A percentile compares a stretch with the other conserved stretches of the same genome.
Conservation (phyloP, 2,888 invertebrate species). For the Mactromeris polynyma region DNA sequence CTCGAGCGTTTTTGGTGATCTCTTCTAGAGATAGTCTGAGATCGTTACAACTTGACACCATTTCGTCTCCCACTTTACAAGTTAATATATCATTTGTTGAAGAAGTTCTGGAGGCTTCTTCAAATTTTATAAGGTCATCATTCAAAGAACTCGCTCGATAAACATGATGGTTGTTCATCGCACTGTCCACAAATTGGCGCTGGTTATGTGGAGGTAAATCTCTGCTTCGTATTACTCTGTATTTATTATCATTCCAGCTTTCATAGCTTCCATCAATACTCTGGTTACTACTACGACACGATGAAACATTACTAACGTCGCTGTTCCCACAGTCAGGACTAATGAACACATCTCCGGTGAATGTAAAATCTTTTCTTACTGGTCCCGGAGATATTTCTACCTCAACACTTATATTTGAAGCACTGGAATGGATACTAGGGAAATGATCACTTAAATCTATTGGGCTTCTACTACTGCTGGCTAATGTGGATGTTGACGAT, state of each 20-base stretch:
- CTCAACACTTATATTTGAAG: slow-evolving; percentile 46
- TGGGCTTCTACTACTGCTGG: slow-evolving; percentile 44
- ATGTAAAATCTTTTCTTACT: slow-evolving; percentile 32
- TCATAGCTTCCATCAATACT: slow-evolving; percentile 36
- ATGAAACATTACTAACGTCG: slow-evolving; percentile 8
- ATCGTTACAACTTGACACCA: slow-evolving; percentile 68
- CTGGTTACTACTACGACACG: slow-evolving; percentile 30
- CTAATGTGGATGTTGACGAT: slow-evolving; percentile 39
- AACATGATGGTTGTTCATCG: background rate
- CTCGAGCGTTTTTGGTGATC: slow-evolving; percentile 55
- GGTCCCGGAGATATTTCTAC: background rate
- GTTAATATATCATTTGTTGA: slow-evolving; percentile 53
- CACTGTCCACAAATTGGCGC: background rate
- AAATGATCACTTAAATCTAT: slow-evolving; percentile 60
- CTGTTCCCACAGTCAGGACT: slow-evolving; percentile 29
- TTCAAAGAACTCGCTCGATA: slow-evolving; percentile 35
- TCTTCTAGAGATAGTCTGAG: slow-evolving; percentile 59
- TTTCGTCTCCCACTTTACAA: slow-evolving; percentile 65
- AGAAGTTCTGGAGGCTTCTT: slow-evolving; percentile 28
- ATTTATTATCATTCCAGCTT: slow-evolving; percentile 43
- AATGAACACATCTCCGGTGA: slow-evolving; percentile 67
- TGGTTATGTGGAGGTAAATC: slow-evolving; percentile 30
- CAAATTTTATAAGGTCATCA: slow-evolving; percentile 55
- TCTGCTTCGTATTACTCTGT: slow-evolving; percentile 36
- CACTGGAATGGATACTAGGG: slow-evolving; percentile 56